Base-by-base conservation (phyloP, 2,797 vertebrate genomes). In the Lacerta bilineata region DNA sequence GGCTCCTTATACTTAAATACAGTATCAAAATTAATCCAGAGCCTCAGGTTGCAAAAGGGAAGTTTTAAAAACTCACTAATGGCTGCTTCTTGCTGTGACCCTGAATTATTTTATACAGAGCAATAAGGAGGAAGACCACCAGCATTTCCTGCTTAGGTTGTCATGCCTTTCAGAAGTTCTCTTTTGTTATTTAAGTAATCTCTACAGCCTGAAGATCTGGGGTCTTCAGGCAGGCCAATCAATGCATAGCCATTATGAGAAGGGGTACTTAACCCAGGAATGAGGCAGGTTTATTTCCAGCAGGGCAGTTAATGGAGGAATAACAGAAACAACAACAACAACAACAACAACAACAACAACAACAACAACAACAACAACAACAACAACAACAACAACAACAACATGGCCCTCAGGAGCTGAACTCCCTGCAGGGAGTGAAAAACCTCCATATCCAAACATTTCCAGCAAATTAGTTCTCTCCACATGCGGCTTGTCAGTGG, bases 171-270 rank as follows among this genome's bases (percentile, higher is more conserved):
- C 36, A 46, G 27, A 7, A 29, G 41, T 5, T 25, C 10, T 41
- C 78, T 81, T 82, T 87, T 87, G 80, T 87, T 27, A 87, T 75
- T 82, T 46, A 75, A 83, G 72, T 66, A 66, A 46, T 25, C 39
- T 39, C 33, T 43, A 43, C 20, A 75, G 36, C 10, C 29, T n/a
- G 69, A 41, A 11, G 78, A 39, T 15, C 27, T 69, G 75, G 17
- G 29, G 3, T 59, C 33, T 55, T 80, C 79, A n/a, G 8, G 50
- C 29, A 18, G 10, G 50, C 46, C 33, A 39, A 29, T 80, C 33
- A 27, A n/a, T 81, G n/a, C 68, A 79, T 43, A 64, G 55, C 36
- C 55, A 9, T 74, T 23, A 29, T 46, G 41, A 86, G 27, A 25
- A 17, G 3, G 27, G 8, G 68, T 61, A 41, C n/a, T n/a, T n/a